These are phyloP conservation scores for Pluvianellus socialis DNA, from an alignment of 2,113 vertebrate species.

Conservation along the genomic window DNA sequence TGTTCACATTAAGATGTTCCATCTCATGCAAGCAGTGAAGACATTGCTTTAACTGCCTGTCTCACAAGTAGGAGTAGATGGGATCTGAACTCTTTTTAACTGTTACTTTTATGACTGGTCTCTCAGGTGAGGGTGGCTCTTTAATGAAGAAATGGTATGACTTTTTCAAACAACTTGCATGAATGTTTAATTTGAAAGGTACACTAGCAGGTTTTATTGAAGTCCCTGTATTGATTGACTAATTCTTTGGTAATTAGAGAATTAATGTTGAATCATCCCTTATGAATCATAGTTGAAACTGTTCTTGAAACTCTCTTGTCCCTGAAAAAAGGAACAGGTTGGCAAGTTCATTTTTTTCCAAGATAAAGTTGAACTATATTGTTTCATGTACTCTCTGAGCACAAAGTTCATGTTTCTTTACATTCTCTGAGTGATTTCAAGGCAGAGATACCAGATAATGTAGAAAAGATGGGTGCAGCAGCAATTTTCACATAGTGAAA, in stretches of 20 bases:
- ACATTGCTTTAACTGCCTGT: background rate
- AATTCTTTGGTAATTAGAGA: background rate
- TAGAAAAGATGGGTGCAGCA: background rate
- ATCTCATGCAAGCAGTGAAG: background rate
- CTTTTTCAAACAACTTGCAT: background rate
- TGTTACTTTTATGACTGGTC: background rate
- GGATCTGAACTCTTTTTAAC: background rate
- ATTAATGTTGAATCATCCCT: background rate
- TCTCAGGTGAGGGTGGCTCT: background rate
- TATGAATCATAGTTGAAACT: background rate
- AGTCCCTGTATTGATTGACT: background rate
- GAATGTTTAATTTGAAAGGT: background rate
- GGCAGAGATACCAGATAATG: background rate
- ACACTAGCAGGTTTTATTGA: background rate
- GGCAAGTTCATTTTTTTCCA: background rate
- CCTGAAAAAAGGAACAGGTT: background rate
- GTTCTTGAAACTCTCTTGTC: background rate
- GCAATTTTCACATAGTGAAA: background rate
- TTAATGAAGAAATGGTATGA: background rate
- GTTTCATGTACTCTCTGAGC: background rate
- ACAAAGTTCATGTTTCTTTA: background rate
- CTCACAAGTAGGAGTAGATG: background rate
- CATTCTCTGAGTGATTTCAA: background rate
- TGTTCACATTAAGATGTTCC: background rate
- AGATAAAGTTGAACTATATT: background rate